phyloP scores from a whole-genome alignment of 2,113 vertebrate genomes.

The Empidonax alnorum region DNA sequence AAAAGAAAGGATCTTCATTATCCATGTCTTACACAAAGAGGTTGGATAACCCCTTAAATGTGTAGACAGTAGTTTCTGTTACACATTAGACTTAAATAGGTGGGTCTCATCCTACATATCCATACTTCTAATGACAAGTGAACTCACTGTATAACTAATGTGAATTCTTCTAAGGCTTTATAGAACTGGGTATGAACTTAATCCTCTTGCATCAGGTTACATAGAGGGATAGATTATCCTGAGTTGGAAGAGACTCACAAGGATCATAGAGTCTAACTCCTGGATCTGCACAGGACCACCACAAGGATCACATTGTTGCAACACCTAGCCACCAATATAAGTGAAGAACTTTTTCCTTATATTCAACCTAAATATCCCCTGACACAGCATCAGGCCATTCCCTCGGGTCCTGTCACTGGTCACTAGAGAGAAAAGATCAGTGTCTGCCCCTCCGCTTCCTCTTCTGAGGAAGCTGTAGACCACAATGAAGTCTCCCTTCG shows the following conservation, averaged over 20 bases:
- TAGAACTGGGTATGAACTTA: neutral
- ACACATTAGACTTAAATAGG: neutral
- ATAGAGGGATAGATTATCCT: neutral
- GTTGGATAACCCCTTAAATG: neutral
- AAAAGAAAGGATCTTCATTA: neutral
- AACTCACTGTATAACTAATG: neutral
- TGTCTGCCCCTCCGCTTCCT: neutral
- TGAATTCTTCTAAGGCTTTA: neutral
- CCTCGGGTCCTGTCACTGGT: neutral
- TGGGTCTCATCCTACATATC: neutral
- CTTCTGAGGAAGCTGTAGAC: neutral
- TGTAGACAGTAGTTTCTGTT: neutral
- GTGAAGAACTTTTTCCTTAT: neutral
- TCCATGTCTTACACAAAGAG: neutral
- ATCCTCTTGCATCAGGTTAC: neutral
- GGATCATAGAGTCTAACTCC: neutral
- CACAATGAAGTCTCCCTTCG: neutral
- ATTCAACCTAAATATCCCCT: neutral
- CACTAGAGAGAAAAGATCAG: neutral
- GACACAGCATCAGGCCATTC: neutral
- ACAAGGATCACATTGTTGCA: neutral
- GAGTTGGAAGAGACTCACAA: neutral
- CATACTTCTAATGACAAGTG: neutral
- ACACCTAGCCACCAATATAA: neutral
- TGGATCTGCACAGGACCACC: neutral